phyloP scores from a whole-genome alignment of 2,797 vertebrate species.

The Bradypodion ventrale region DNA sequence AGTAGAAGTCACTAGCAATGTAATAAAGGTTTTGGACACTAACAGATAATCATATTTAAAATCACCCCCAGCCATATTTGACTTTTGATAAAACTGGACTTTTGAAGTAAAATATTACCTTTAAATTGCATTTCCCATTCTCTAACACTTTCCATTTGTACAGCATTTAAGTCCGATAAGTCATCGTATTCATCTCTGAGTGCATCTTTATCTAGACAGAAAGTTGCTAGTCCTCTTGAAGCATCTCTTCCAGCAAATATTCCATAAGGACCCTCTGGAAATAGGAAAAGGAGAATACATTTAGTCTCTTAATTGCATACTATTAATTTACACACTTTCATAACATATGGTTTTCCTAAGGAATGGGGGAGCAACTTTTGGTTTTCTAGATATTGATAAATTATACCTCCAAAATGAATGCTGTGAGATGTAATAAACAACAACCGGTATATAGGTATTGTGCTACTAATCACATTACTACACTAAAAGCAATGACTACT shows the following conservation, averaged over 20 bases:
- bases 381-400: too few species aligned
- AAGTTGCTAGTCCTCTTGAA: slow-evolving; percentile 95
- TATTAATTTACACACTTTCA: slow-evolving; percentile 31
- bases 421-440: too few species aligned
- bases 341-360: background rate
- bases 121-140: slow-evolving; percentile 99
- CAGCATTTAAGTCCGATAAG: slow-evolving; percentile 95
- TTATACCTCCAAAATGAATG: too few species aligned
- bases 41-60: slow-evolving; percentile 17
- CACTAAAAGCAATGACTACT: background rate
- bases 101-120: slow-evolving; percentile 78
- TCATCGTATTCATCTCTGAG: slow-evolving; percentile 97
- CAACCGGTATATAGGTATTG: too few species aligned
- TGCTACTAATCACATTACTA: too few species aligned
- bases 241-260: slow-evolving; percentile 97
- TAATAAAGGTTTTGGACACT: background rate
- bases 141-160: slow-evolving; percentile 98
- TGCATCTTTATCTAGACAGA: slow-evolving; percentile 95
- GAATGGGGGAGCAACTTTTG: background rate
- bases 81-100: background rate
- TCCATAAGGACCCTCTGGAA: slow-evolving; percentile 93
- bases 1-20: background rate
- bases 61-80: slow-evolving; percentile 10
- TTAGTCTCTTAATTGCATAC: slow-evolving; percentile 32
- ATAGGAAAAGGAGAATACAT: slow-evolving; percentile 63